Evolutionary conservation across 2,797 vertebrate genomes (phyloP).

Genomic region (Neosilurus mollespiculum): DNA sequence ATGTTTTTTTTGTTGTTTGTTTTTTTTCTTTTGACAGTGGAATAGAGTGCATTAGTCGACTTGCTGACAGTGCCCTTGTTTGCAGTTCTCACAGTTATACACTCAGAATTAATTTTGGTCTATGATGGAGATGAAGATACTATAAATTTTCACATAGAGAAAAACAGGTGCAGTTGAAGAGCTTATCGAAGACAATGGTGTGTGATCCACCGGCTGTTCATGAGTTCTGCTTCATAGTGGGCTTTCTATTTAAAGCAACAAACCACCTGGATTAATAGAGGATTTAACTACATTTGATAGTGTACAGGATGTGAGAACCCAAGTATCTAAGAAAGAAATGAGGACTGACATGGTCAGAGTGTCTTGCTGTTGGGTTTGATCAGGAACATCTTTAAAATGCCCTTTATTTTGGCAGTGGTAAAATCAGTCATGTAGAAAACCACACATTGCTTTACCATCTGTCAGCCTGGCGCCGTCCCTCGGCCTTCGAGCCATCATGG

Average conservation of each 20-base stretch:
- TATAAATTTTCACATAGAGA: neutral
- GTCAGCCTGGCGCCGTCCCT: slow-evolving; percentile 59
- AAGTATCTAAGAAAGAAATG: neutral
- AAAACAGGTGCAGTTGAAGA: neutral
- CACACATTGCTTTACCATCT: slow-evolving; percentile 67
- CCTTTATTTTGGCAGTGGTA: slow-evolving; percentile 40
- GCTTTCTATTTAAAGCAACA: slow-evolving; percentile 22
- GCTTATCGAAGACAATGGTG: neutral
- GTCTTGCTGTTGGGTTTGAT: slow-evolving; percentile 31
- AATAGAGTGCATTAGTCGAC: slow-evolving; percentile 23
- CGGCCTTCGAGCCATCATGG: slow-evolving; percentile 23
- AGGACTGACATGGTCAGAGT: neutral
- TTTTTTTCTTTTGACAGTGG: slow-evolving; percentile 7
- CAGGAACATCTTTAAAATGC: slow-evolving; percentile 55
- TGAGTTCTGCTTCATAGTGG: neutral
- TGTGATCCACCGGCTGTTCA: slow-evolving; percentile 1
- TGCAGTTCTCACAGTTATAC: slow-evolving; percentile 20
- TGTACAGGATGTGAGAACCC: neutral
- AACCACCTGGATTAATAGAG: slow-evolving; percentile 12
- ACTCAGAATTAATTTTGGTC: neutral
- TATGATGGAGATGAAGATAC: neutral
- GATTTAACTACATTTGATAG: neutral
- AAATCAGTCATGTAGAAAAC: slow-evolving; percentile 47
- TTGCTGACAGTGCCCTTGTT: slow-evolving; percentile 15
- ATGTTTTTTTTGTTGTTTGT: neutral